phyloP scores from a whole-genome alignment of 2,888 invertebrate species.

The Limenitis arthemis region DNA sequence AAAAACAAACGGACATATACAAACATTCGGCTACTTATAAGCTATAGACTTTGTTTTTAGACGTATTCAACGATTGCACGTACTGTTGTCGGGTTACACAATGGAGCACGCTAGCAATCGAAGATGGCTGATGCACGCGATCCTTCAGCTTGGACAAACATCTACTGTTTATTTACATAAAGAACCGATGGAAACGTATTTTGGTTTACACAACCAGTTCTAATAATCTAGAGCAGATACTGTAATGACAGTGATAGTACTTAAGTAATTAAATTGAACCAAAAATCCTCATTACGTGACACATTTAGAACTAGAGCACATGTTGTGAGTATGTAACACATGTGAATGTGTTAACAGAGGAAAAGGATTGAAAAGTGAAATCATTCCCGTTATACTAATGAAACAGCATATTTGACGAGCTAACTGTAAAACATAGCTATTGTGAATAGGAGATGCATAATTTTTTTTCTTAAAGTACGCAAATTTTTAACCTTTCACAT shows the following conservation, averaged over 20 bases:
- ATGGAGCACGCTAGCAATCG: conserved; percentile 18
- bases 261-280: conserved; percentile 5
- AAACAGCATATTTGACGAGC: not conserved
- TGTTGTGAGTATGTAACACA: not conserved
- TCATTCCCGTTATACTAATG: not conserved
- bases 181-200: not conserved
- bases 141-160: conserved; percentile 5
- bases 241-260: not conserved
- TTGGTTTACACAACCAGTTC: not conserved
- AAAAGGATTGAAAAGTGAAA: not conserved
- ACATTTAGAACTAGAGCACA: conserved; percentile 8
- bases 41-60: too few species aligned
- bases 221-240: not conserved
- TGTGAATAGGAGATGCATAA: too few species aligned
- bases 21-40: conserved; percentile 11
- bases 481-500: too few species aligned
- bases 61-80: conserved; percentile 21
- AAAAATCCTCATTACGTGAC: conserved; percentile 6
- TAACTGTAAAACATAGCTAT: too few species aligned
- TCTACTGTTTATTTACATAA: not conserved
- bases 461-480: too few species aligned
- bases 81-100: conserved; percentile 17
- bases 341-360: not conserved
- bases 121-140: conserved; percentile 15
- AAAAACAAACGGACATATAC: conserved; percentile 20